A percentile compares a stretch with the other conserved stretches of the same genome.
phyloP scores from a whole-genome alignment of 2,113 vertebrate genomes.

The Orientallactaga bullata region DNA sequence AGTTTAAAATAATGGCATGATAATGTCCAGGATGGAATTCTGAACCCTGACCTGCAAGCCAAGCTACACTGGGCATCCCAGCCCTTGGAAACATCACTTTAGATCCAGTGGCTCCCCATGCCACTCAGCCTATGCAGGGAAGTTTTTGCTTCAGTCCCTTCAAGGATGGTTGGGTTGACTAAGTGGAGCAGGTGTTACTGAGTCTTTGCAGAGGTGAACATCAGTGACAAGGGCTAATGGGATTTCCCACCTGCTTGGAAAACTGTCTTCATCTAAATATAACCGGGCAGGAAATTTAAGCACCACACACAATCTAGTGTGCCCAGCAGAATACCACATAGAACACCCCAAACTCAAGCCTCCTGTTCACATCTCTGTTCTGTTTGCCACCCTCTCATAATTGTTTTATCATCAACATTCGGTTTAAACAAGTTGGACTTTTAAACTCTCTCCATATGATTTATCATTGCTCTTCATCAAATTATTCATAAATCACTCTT shows the following conservation, averaged over 20 bases:
- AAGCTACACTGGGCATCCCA: rapidly evolving
- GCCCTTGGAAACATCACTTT: background rate
- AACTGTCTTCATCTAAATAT: background rate
- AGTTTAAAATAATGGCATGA: background rate
- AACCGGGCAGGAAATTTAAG: background rate
- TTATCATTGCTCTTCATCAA: background rate
- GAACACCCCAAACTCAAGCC: background rate
- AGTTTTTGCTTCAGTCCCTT: background rate
- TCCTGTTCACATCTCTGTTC: background rate
- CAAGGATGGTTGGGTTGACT: conserved; percentile 15
- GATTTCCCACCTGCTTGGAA: background rate
- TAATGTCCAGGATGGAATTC: background rate
- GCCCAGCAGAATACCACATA: too few species aligned
- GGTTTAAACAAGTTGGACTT: background rate
- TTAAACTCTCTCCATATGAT: background rate
- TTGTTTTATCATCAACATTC: background rate
- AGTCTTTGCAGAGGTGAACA: conserved; percentile 28
- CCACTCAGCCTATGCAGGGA: background rate
- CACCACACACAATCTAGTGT: background rate
- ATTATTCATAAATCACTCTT: background rate
- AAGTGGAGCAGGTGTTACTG: background rate
- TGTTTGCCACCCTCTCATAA: background rate
- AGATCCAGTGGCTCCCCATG: background rate
- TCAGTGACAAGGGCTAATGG: background rate
- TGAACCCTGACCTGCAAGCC: background rate